Evolutionary conservation across 2,113 vertebrate species (phyloP).

Genomic region (Craseonycteris thonglongyai): DNA sequence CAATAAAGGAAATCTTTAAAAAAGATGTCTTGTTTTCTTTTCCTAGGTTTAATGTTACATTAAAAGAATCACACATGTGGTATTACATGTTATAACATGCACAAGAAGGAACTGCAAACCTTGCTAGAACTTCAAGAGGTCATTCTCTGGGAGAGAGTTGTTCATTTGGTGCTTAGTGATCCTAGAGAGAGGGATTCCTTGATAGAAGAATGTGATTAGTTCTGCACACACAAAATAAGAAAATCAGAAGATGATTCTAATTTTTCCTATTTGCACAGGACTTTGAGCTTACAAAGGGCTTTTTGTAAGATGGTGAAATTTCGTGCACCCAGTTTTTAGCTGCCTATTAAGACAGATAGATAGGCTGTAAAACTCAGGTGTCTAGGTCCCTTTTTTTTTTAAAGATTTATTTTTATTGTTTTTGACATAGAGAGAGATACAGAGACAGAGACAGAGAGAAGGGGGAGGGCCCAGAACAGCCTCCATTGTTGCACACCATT

Average conservation of each 20-base stretch:
- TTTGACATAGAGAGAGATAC: no score
- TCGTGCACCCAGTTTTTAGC: neutral
- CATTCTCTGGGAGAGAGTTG: neutral
- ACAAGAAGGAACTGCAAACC: conserved; percentile 2
- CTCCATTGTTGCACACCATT: no score
- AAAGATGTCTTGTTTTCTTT: conserved; percentile 9
- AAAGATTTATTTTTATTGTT: no score
- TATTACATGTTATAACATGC: neutral
- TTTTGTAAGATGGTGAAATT: neutral
- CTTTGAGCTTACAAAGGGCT: neutral
- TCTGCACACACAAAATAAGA: neutral
- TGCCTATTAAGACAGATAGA: neutral
- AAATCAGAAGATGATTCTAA: neutral
- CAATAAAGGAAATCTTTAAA: no score
- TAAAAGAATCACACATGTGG: neutral
- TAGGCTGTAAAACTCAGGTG: neutral
- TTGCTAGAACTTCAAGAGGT: conserved; percentile 33
- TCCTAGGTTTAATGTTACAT: neutral
- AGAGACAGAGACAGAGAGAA: no score
- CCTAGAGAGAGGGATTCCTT: neutral
- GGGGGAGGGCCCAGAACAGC: no score
- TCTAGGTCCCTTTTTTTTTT: conserved; percentile 26
- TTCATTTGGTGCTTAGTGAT: neutral
- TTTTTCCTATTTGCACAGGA: neutral
- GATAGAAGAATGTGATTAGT: neutral